These are phyloP conservation scores for Melinaea marsaeus DNA, from an alignment of 2,888 invertebrate genomes.

Conservation along the genomic window DNA sequence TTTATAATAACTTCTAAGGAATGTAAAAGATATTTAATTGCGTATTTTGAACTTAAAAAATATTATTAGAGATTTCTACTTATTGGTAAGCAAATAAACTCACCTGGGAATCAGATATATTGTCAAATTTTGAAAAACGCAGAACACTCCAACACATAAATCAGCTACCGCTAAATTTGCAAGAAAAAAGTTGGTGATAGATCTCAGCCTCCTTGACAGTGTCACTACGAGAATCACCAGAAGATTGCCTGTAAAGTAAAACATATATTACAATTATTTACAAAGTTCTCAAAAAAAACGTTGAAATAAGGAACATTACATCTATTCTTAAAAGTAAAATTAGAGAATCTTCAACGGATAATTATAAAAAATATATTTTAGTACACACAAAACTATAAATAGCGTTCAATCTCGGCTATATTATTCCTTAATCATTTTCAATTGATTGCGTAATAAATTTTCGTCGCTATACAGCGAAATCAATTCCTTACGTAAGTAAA, in stretches of 20 bases:
- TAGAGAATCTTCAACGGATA: too few species aligned
- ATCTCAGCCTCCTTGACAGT: constrained; percentile 87
- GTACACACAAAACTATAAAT: too few species aligned
- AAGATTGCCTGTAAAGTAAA: constrained; percentile 85
- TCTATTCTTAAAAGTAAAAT: too few species aligned
- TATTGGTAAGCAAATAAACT: constrained; percentile 38
- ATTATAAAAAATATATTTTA: too few species aligned
- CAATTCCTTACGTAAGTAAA: constrained; percentile 11
- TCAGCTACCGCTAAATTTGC: constrained; percentile 94
- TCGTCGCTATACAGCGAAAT: constrained; percentile 10
- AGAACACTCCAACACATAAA: constrained; percentile 94
- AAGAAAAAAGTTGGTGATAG: constrained; percentile 94
- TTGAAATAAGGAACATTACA: too few species aligned
- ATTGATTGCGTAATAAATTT: constrained; percentile 8
- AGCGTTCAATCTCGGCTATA: too few species aligned
- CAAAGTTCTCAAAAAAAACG: too few species aligned
- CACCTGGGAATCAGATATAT: constrained; percentile 87
- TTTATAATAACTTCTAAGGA: too few species aligned
- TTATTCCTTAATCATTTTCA: background rate
- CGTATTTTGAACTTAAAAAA: background rate
- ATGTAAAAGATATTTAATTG: too few species aligned
- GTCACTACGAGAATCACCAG: constrained; percentile 92
- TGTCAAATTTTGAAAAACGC: constrained; percentile 92
- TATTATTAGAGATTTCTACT: background rate
- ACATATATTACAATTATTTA: constrained; percentile 7